phyloP scores from a whole-genome alignment of 1,140 invertebrate genomes.

The Dendroctonus ponderosae region DNA sequence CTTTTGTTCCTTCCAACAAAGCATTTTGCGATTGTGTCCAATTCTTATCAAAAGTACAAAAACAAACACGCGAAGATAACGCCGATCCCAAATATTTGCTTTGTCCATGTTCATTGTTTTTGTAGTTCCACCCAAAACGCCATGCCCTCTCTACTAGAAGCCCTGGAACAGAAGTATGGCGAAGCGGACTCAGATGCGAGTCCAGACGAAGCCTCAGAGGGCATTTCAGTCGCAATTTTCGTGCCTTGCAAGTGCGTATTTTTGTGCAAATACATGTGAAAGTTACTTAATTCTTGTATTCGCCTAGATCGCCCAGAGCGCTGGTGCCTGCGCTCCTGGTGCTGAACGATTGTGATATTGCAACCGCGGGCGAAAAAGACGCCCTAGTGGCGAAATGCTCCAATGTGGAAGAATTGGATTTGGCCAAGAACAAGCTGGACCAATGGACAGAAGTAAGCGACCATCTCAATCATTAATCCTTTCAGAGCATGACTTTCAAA shows the following conservation, averaged over 20 bases:
- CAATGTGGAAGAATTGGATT: constrained; percentile 82
- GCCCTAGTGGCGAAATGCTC: constrained; percentile 77
- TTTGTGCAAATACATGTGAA: background rate
- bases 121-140: constrained; percentile 34
- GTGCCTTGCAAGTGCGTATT: constrained; percentile 63
- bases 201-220: constrained; percentile 54
- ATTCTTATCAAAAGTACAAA: background rate
- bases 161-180: constrained; percentile 80
- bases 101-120: background rate
- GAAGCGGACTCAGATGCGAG: constrained; percentile 57
- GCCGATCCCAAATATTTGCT: background rate
- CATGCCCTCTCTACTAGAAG: constrained; percentile 83
- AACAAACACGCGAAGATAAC: background rate
- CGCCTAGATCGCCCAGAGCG: constrained; percentile 64
- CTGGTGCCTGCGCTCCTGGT: constrained; percentile 80
- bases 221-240: constrained; percentile 71
- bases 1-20: no score
- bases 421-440: constrained; percentile 84
- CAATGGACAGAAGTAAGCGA: constrained; percentile 76
- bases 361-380: constrained; percentile 77
- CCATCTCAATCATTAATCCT: constrained; percentile 1
- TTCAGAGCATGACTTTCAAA: background rate
- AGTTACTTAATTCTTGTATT: background rate
- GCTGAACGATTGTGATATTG: constrained; percentile 85
- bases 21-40: background rate